Evolutionary conservation across 2,888 invertebrate genomes (phyloP).

Genomic region (Exephanes ischioxanthus): DNA sequence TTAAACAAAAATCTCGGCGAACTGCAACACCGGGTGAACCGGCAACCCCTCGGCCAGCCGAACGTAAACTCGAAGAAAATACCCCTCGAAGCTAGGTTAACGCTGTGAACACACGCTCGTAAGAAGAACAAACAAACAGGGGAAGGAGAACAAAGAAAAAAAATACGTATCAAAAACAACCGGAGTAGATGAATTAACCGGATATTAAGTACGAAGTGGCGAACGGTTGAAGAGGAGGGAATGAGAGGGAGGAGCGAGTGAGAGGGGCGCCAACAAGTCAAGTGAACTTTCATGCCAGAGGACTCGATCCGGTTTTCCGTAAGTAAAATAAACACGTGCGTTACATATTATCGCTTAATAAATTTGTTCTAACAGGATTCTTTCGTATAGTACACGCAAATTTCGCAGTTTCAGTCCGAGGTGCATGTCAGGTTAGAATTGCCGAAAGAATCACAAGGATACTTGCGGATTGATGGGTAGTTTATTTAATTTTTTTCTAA

Average conservation of each 20-base stretch:
- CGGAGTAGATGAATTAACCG: constrained; percentile 5
- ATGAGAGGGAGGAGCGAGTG: constrained; percentile 52
- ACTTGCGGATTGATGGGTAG: no score
- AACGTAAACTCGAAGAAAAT: constrained; percentile 25
- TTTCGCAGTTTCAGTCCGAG: background rate
- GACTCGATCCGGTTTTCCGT: constrained; percentile 35
- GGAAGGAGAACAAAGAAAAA: background rate
- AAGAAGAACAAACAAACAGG: background rate
- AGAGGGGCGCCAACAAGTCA: constrained; percentile 44
- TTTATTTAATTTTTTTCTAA: no score
- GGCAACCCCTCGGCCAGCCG: constrained; percentile 21
- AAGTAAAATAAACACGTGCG: constrained; percentile 51
- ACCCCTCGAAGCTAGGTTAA: constrained; percentile 26
- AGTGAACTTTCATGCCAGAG: constrained; percentile 45
- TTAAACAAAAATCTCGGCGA: constrained; percentile 4
- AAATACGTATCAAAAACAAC: constrained; percentile 5
- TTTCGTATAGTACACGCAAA: background rate
- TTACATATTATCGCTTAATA: background rate
- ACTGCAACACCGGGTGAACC: constrained; percentile 13
- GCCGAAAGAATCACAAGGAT: no score
- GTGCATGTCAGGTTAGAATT: background rate
- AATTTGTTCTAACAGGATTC: background rate
- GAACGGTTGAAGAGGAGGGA: constrained; percentile 50
- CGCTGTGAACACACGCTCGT: constrained; percentile 12
- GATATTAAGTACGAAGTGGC: constrained; percentile 36